Conservation (phyloP, 2,113 vertebrate species). For the Ahaetulla prasina region DNA sequence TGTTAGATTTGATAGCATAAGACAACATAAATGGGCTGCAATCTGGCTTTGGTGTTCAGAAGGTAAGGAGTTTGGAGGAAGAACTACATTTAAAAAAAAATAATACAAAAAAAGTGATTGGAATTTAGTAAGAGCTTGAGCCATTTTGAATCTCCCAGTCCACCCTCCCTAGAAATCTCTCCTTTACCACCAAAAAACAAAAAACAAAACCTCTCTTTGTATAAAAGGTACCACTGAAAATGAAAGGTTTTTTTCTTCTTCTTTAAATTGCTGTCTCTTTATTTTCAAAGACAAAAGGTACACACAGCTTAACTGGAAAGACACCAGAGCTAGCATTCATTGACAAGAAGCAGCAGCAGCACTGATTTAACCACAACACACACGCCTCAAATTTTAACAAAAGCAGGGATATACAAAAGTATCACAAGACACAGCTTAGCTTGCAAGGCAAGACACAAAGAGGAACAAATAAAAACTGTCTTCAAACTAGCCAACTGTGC, state of each 20-base stretch:
- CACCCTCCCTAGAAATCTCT: constrained; percentile 24
- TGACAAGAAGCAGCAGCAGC: constrained; percentile 42
- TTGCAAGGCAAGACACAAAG: constrained; percentile 32
- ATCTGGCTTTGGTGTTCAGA: constrained; percentile 18
- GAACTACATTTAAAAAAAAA: background rate
- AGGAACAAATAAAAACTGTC: constrained; percentile 25
- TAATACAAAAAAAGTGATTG: background rate
- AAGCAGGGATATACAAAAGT: constrained; percentile 26
- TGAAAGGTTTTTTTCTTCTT: constrained; percentile 18
- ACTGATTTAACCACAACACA: constrained; percentile 41
- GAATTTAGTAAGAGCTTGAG: constrained; percentile 50
- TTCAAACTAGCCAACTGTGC: constrained; percentile 35
- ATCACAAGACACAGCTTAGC: background rate
- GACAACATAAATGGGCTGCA: constrained; percentile 10
- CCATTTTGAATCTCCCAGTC: constrained; percentile 16
- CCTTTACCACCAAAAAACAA: constrained; percentile 44
- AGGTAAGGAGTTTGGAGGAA: background rate
- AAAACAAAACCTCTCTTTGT: constrained; percentile 25
- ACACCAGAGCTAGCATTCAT: constrained; percentile 54
- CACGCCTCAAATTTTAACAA: constrained; percentile 45
- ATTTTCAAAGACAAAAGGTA: constrained; percentile 65
- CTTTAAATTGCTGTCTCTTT: constrained; percentile 54
- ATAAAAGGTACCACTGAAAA: constrained; percentile 49
- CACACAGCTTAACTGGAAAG: constrained; percentile 57
- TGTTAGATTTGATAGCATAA: constrained; percentile 22